Evolutionary conservation across 2,888 invertebrate species (phyloP), one percentile per base, ranked within the genome.

Genomic region (Apamea anceps): DNA sequence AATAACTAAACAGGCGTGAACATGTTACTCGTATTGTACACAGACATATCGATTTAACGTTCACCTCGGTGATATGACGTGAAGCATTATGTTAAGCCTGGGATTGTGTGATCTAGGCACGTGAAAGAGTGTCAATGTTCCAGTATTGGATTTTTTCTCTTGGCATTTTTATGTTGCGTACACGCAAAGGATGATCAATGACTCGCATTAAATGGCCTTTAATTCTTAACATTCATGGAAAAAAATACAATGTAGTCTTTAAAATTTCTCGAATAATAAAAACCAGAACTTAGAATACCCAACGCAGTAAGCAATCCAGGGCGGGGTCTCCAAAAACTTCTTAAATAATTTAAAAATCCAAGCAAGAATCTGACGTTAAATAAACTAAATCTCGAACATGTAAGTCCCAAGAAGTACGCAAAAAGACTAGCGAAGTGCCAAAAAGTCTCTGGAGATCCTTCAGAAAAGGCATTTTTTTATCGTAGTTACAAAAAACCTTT

Each of bases 21-120:
- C 28, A 37, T 67, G 66, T 67, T n/a, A 67, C 13, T 68, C 8
- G 45, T 63, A 68, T 21, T 70, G 42, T 65, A 85, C 72, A 75
- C 72, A 72, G 45, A 65, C 74, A 75, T 85, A 84, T 84, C 72
- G 74, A 84, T 84, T 85, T 72, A 82, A 75, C 45, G 79, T 32
- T 85, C 67, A 79, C 82, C 67, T 85, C 78, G 45, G 51, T 78
- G 74, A 74, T 75, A 75, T 78, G 85, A 82, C 72, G 60, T 21
- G 28, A 3, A 72, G 68, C n/a, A 66, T 62, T 72, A 72, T 37
- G 72, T 63, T 72, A 78, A 78, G 72, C 85, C 71, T 54, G 42
- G 67, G 65, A 79, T 85, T 67, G 79, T 85, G 57, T 73, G 63
- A 77, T 57, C 72, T 63, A 63, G 45, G 42, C 57, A 37, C 66